Conservation (phyloP, 2,888 invertebrate species). For the Dryocosmus kuriphilus region DNA sequence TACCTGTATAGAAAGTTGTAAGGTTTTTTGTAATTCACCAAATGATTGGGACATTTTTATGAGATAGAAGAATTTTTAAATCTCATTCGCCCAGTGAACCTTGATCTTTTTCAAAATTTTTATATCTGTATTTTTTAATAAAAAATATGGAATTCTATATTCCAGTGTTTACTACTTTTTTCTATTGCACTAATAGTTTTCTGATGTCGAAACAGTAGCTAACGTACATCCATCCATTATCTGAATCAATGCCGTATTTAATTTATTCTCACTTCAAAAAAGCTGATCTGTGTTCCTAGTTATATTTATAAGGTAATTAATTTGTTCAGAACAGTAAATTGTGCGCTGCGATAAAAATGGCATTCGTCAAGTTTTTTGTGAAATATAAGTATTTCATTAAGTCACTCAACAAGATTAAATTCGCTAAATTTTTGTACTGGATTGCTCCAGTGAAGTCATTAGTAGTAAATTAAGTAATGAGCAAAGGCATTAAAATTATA, state of each 20-base stretch:
- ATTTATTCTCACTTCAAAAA: neutral
- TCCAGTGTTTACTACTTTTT: neutral
- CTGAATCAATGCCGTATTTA: neutral
- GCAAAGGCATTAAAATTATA: neutral
- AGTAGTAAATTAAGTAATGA: neutral
- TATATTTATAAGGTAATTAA: too few relatives aligned
- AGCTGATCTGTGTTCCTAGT: too few relatives aligned
- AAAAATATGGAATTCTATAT: neutral
- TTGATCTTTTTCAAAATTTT: neutral
- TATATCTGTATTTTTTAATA: neutral
- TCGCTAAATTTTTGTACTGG: too few relatives aligned
- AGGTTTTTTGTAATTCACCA: neutral
- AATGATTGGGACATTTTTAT: neutral
- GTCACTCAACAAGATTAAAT: too few relatives aligned
- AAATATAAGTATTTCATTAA: too few relatives aligned
- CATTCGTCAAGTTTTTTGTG: too few relatives aligned
- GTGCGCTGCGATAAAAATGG: too few relatives aligned
- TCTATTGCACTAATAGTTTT: neutral
- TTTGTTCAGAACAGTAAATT: too few relatives aligned
- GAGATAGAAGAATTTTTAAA: too few relatives aligned
- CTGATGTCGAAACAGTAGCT: too few relatives aligned
- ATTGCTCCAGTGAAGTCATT: too few relatives aligned
- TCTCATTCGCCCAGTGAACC: neutral
- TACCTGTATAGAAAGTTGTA: neutral
- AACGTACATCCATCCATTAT: neutral